Conservation (phyloP, 1,140 invertebrate genomes). For the Eulimnadia texana region DNA sequence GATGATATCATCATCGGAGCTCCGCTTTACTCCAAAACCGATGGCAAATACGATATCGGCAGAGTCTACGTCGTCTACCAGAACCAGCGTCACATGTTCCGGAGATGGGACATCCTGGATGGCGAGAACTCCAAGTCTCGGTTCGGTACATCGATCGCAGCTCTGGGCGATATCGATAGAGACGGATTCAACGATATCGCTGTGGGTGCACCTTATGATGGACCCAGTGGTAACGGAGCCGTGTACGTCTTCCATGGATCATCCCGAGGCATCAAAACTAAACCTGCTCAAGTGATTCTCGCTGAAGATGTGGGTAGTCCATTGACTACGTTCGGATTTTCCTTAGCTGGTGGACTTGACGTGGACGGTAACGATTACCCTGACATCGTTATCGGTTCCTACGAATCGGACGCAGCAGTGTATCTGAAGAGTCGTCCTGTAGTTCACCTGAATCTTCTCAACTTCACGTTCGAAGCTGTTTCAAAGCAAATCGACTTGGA, state of each 20-base stretch:
- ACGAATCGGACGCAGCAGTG: conserved; percentile 51
- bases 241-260: conserved; percentile 92
- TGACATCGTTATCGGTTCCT: conserved; percentile 79
- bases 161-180: conserved; percentile 82
- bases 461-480: conserved; percentile 45
- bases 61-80: conserved; percentile 79
- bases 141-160: conserved; percentile 74
- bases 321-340: conserved; percentile 71
- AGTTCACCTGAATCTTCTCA: conserved; percentile 57
- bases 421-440: conserved; percentile 62
- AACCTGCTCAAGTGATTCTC: conserved; percentile 48
- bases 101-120: conserved; percentile 45
- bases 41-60: conserved; percentile 79
- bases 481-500: conserved; percentile 66
- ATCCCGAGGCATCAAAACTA: conserved; percentile 47
- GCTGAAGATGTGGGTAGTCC: conserved; percentile 25
- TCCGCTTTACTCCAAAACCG: conserved; percentile 72
- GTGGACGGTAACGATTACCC: conserved; percentile 81
- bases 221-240: conserved; percentile 60
- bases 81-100: conserved; percentile 35
- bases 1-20: conserved; percentile 91
- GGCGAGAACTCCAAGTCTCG: conserved; percentile 66
- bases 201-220: conserved; percentile 90
- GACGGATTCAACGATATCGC: conserved; percentile 81
- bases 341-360: conserved; percentile 72